phyloP scores from a whole-genome alignment of 1,140 invertebrate species.

The Trissolcus basalis region DNA sequence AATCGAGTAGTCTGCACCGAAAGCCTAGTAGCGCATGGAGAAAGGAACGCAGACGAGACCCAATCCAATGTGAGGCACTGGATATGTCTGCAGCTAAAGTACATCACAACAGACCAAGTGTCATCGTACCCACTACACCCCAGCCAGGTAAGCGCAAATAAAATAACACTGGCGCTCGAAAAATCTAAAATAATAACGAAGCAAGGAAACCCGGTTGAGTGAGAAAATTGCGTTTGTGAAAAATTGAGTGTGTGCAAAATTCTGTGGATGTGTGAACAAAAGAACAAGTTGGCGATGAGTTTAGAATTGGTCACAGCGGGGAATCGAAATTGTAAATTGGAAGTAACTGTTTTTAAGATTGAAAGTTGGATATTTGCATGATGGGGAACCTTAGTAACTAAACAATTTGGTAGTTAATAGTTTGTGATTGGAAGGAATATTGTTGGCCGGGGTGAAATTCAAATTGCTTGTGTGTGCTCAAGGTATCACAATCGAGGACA shows the following conservation, averaged over 20 bases:
- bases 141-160: slow-evolving; percentile 63
- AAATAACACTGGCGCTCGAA: no score
- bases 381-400: neutral
- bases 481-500: slow-evolving; percentile 73
- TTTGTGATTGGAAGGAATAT: slow-evolving; percentile 19
- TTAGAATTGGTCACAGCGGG: no score
- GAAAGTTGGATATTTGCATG: no score
- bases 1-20: slow-evolving; percentile 70
- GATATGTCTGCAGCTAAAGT: slow-evolving; percentile 72
- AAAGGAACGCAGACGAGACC: slow-evolving; percentile 73
- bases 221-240: no score
- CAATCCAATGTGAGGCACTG: slow-evolving; percentile 73
- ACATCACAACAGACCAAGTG: slow-evolving; percentile 71
- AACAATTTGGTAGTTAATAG: slow-evolving; percentile 12
- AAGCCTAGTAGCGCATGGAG: slow-evolving; percentile 75
- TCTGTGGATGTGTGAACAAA: no score
- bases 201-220: no score
- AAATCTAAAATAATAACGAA: no score
- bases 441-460: slow-evolving; percentile 26
- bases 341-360: no score
- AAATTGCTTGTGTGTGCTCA: slow-evolving; percentile 37
- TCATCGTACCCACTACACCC: slow-evolving; percentile 72
- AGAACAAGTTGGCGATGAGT: no score
- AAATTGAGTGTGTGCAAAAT: no score
- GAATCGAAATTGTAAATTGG: no score